Base-by-base conservation (phyloP, 2,113 vertebrate genomes). In the Ovis canadensis region DNA sequence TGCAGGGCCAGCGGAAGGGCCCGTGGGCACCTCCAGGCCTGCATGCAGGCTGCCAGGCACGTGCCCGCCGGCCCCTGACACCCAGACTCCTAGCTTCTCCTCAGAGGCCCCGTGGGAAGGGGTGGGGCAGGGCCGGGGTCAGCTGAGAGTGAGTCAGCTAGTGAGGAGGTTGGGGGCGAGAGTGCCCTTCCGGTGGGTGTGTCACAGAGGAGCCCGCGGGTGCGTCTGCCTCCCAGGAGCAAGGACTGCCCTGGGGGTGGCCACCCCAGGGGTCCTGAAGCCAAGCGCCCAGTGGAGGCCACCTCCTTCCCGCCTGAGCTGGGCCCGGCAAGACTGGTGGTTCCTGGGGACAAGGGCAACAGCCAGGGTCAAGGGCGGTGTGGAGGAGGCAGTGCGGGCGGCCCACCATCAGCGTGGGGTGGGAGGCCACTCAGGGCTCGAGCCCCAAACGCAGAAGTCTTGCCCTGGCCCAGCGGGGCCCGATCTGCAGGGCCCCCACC, bases 141-240 rank as follows among this genome's bases (percentile, higher is more conserved):
- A 62, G 92, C 83, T 29, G 85, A 88, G 10, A 48, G 94, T 60
- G 92, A 91, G n/a, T 88, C 90, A 87, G 92, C 87, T 1, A 14
- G 45, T 27, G 7, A 10, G 83, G 36, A 19, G 31, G 94, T 43
- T 12, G 3, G 14, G 40, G 33, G 15, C 4, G 7, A 36, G 84
- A 4, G 0, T 6, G 4, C 90, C 96, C 36, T 95, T 91, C 86
- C 33, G 2, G 55, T 83, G 43, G 3, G 3, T 48, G 74, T 19
- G 93, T 97, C 98, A 96, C 29, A 0, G 77, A 40, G 80, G 48
- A 36, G 64, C 55, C 90, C 36, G 0, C 0, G 15, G 77, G 87
- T 14, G 50, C 59, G 14, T 31, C 33, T 54, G 31, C 64, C 29
- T 7, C 90, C 64, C 78, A 29, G 80, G 5, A 67, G 77, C 14